Evolutionary conservation across 2,888 invertebrate species (phyloP).

Genomic region (Argyra leucocephala): DNA sequence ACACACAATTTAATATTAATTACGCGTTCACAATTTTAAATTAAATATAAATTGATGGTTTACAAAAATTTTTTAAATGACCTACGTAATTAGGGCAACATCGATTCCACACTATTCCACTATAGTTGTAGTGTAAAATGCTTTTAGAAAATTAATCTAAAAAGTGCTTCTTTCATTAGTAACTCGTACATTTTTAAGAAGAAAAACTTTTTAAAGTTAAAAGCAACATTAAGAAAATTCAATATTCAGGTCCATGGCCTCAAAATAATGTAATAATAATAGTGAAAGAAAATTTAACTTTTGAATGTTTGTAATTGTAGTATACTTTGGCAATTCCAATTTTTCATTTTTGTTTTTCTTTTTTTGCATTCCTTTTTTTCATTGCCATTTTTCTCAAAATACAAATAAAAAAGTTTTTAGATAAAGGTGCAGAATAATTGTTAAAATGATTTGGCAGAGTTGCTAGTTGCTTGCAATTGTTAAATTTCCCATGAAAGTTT

Average conservation of each 20-base stretch:
- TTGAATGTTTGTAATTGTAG: not conserved
- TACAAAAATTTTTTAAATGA: too few relatives aligned
- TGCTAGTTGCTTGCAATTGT: not conserved
- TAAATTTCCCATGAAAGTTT: not conserved
- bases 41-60: too few relatives aligned
- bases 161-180: not conserved
- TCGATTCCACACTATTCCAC: not conserved
- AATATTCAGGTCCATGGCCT: not conserved
- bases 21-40: too few relatives aligned
- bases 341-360: not conserved
- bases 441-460: not conserved
- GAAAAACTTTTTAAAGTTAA: not conserved
- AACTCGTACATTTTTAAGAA: too few relatives aligned
- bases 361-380: not conserved
- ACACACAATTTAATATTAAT: too few relatives aligned
- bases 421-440: slow-evolving; percentile 6
- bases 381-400: not conserved
- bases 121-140: not conserved
- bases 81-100: too few relatives aligned
- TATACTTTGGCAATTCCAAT: too few relatives aligned
- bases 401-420: not conserved
- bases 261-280: not conserved
- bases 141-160: not conserved
- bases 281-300: not conserved
- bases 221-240: not conserved